Base-by-base conservation (phyloP, 2,113 vertebrate genomes). In the Forbesichthys papilliferus region DNA sequence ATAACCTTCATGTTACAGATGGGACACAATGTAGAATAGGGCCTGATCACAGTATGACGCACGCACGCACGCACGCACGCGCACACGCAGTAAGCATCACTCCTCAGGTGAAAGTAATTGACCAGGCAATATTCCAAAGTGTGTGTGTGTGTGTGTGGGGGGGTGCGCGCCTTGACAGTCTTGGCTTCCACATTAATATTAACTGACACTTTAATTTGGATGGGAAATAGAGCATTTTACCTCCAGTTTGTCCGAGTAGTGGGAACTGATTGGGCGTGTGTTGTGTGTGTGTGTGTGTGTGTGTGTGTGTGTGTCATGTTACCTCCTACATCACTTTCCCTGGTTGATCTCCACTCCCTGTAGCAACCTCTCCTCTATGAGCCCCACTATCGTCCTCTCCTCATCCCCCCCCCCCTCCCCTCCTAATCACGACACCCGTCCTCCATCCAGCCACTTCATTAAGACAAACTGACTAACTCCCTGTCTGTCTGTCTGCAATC, bases 121-220 rank as follows among this genome's bases (percentile, higher is more conserved):
- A 83, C 80, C 76, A 63, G 55, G 65, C 68, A 49, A 56, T 66
- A 73, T 61, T 83, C 67, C 70, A 80, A 85, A 88, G 56, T 58
- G 20, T 58, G 33, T 46, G 65, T 61, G 71, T 52, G 71, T 68
- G 74, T 58, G 20, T 58, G 33, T 46, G 65, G n/a, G n/a, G n/a
- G n/a, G n/a, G n/a, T 61, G 69, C 52, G 71, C 66, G 74, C 36
- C 36, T 42, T 83, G 84, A 86, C 87, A 86, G 75, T 84, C 84
- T 68, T 87, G 85, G 80, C 88, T 85, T 89, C 77, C 84, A 84
- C 82, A 83, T 88, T 89, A 89, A 90, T 89, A 89, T 90, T 86
- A 90, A 89, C 84, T 88, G 89, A 89, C 89, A 89, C 86, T 89
- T 90, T 90, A 88, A 90, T 90, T 90, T 89, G 87, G 65, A 90